Evolutionary conservation across 2,797 vertebrate genomes (phyloP).

Genomic region (Harpagifer antarcticus): DNA sequence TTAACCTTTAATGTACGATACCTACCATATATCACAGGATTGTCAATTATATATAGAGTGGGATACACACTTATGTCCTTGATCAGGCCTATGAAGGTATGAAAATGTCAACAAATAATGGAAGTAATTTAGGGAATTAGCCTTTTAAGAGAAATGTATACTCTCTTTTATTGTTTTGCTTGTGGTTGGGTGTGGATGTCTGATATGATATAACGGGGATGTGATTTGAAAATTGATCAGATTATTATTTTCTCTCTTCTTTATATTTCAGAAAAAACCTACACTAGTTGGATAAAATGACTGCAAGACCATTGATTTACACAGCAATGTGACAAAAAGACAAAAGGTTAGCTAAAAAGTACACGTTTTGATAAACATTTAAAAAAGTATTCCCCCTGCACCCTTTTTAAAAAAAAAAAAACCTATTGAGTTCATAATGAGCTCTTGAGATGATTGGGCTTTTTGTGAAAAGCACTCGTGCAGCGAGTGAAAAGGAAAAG

Average conservation of each 20-base stretch:
- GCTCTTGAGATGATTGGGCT: conserved; percentile 54
- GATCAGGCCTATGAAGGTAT: conserved; percentile 3
- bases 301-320: too few relatives aligned
- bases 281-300: neutral
- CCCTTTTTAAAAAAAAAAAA: conserved; percentile 11
- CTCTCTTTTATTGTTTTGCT: neutral
- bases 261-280: too few relatives aligned
- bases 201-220: neutral
- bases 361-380: neutral
- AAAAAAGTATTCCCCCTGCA: neutral
- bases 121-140: conserved; percentile 9
- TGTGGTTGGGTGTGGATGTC: neutral
- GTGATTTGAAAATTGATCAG: neutral
- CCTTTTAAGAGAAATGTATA: neutral
- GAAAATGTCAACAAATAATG: conserved; percentile 10
- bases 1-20: conserved; percentile 20
- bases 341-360: conserved; percentile 1
- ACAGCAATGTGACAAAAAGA: neutral
- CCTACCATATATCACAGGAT: conserved; percentile 24
- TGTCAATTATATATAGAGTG: conserved; percentile 20
- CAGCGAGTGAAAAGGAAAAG: neutral
- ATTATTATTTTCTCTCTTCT: neutral
- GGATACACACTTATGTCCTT: conserved; percentile 5
- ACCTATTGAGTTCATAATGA: conserved; percentile 51
- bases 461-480: conserved; percentile 40